These are phyloP conservation scores for Pachyseris speciosa DNA, from an alignment of 64 coral and sea anemone genomes.

Conservation along the genomic window DNA sequence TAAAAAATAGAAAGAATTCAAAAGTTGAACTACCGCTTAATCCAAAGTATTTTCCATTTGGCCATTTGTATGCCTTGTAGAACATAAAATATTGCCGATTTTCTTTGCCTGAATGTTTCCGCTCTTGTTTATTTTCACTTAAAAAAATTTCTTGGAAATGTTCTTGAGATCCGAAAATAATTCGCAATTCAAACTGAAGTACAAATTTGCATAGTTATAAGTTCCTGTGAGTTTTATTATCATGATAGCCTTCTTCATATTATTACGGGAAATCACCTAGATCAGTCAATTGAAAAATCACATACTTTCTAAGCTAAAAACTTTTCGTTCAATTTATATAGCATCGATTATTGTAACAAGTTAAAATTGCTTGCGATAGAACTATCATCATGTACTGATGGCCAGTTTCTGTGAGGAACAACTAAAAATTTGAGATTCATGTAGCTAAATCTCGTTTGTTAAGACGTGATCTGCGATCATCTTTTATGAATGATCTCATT, in stretches of 20 bases:
- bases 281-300: background rate
- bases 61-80: background rate
- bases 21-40: background rate
- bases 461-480: background rate
- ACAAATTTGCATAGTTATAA: background rate
- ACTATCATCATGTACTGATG: too few species aligned
- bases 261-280: background rate
- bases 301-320: background rate
- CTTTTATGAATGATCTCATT: slow-evolving; percentile 13
- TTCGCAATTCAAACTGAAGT: background rate
- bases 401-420: background rate
- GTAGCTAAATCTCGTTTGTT: background rate
- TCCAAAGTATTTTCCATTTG: background rate
- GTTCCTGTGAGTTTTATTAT: background rate
- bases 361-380: background rate
- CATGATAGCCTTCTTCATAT: background rate
- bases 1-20: background rate
- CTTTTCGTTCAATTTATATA: background rate
- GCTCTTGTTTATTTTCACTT: background rate
- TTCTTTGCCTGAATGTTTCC: background rate
- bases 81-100: background rate
- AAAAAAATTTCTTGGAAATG: background rate
- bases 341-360: background rate
- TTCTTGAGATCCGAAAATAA: background rate
- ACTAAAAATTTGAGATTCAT: background rate